Evolutionary conservation across 2,113 vertebrate genomes (phyloP).

Genomic region (Rana temporaria): DNA sequence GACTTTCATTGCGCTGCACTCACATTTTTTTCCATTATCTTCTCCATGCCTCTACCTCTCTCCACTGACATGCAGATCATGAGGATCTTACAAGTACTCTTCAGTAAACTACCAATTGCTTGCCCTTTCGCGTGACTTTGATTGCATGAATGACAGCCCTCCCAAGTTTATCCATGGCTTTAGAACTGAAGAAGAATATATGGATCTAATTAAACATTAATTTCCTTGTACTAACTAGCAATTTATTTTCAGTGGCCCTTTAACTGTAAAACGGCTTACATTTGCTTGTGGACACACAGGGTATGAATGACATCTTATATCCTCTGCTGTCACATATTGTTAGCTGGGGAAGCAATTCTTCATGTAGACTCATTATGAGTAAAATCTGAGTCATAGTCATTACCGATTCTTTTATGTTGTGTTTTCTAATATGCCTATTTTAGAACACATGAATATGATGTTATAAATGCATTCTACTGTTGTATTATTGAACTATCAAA

Average conservation of each 20-base stretch:
- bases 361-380: neutral
- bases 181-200: too few relatives aligned
- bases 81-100: too few relatives aligned
- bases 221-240: too few relatives aligned
- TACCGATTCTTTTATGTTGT: neutral
- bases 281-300: conserved; percentile 1
- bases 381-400: neutral
- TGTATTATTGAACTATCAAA: neutral
- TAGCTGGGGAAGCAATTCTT: neutral
- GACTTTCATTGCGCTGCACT: too few relatives aligned
- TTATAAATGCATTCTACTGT: neutral
- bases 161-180: too few relatives aligned
- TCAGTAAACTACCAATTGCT: too few relatives aligned
- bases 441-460: neutral
- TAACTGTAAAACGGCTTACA: neutral
- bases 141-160: too few relatives aligned
- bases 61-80: too few relatives aligned
- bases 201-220: too few relatives aligned
- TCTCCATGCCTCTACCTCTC: too few relatives aligned
- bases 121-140: too few relatives aligned
- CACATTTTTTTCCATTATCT: too few relatives aligned
- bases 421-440: neutral
- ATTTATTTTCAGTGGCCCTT: neutral
- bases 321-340: neutral
- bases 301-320: neutral